Percentiles rank a stretch among this genome's conserved stretches.
phyloP scores from a whole-genome alignment of 2,113 vertebrate species.

The Todiramphus chloris region DNA sequence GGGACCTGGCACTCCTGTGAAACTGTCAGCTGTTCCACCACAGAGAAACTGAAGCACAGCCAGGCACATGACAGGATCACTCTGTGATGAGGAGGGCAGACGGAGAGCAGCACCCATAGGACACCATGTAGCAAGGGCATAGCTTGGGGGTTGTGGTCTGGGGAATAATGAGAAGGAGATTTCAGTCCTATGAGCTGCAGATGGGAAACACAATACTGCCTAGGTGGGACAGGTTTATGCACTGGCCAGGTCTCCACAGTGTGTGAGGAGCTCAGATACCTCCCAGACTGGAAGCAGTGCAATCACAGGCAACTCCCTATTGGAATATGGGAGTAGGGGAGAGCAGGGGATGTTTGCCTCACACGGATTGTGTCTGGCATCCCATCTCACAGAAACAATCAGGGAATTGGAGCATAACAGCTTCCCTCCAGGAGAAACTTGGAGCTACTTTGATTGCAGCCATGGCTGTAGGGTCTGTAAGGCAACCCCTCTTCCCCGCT shows the following conservation, averaged over 20 bases:
- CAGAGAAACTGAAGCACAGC: neutral
- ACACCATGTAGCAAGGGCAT: neutral
- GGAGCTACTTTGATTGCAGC: neutral
- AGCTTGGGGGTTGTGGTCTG: neutral
- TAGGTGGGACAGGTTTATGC: neutral
- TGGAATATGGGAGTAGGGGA: neutral
- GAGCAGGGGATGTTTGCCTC: neutral
- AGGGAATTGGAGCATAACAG: neutral
- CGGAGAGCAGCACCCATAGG: neutral
- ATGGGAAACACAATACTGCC: neutral
- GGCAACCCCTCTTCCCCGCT: neutral
- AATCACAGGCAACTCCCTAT: neutral
- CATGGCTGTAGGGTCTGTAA: neutral
- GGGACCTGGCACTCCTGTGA: neutral
- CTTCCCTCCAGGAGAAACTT: neutral
- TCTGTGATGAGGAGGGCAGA: rapidly evolving
- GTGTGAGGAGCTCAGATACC: neutral
- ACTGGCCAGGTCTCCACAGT: rapidly evolving
- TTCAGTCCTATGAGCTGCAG: neutral
- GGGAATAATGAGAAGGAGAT: neutral
- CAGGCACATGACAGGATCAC: rapidly evolving
- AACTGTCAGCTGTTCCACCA: neutral
- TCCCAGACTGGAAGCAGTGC: neutral
- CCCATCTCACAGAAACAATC: neutral
- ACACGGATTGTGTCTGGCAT: neutral